Conservation (phyloP, 2,797 vertebrate genomes). For the Sebastes umbrosus region DNA sequence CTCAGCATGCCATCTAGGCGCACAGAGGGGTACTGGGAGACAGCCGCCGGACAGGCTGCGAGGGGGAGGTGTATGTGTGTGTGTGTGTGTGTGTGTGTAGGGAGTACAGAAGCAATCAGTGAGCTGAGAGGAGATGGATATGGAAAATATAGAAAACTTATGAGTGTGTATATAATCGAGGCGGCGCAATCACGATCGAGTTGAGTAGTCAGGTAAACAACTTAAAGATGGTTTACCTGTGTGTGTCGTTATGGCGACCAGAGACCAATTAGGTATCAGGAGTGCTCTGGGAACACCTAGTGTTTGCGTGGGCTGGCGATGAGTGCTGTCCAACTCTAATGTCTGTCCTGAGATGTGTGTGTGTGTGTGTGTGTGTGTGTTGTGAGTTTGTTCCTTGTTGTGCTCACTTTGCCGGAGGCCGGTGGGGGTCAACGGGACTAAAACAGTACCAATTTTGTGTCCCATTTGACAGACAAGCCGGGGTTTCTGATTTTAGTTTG, state of each 20-base stretch:
- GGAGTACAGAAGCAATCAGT: slow-evolving; percentile 58
- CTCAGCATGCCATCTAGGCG: slow-evolving; percentile 79
- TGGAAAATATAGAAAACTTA: slow-evolving; percentile 64
- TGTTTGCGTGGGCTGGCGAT: slow-evolving; percentile 48
- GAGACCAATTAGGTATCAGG: slow-evolving; percentile 37
- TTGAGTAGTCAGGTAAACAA: slow-evolving; percentile 59
- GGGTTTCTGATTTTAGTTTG: slow-evolving; percentile 34
- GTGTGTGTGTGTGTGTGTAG: slow-evolving; percentile 31
- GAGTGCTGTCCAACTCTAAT: slow-evolving; percentile 21
- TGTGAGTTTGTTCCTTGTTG: slow-evolving; percentile 1
- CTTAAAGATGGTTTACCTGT: slow-evolving; percentile 53
- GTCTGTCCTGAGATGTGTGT: slow-evolving; percentile 14
- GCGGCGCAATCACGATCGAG: slow-evolving; percentile 29
- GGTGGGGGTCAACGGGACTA: neutral
- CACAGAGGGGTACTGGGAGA: slow-evolving; percentile 80
- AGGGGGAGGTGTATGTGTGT: slow-evolving; percentile 57
- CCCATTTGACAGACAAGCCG: slow-evolving; percentile 15
- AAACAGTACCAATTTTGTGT: slow-evolving; percentile 29
- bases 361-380: neutral
- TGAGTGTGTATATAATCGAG: slow-evolving; percentile 38
- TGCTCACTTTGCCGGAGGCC: neutral
- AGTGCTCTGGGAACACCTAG: slow-evolving; percentile 27
- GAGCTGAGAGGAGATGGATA: slow-evolving; percentile 54
- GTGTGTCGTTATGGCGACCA: slow-evolving; percentile 33
- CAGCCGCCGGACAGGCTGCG: slow-evolving; percentile 68